Conservation (phyloP, 2,113 vertebrate genomes). For the Tor tambroides region DNA sequence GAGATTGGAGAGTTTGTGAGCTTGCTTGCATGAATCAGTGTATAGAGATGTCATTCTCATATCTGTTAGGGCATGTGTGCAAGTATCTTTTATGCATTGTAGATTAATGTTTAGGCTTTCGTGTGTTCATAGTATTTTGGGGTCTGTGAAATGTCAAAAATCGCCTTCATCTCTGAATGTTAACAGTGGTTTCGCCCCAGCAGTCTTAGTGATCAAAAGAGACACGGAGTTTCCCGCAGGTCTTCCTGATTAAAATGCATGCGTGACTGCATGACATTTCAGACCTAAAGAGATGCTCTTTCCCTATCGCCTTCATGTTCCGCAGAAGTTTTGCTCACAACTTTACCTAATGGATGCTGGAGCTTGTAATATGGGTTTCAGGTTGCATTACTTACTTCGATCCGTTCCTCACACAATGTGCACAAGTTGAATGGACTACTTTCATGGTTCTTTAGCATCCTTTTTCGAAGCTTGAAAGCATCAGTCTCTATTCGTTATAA, state of each 20-base stretch:
- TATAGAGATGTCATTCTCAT: background rate
- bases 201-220: conserved; percentile 22
- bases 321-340: conserved; percentile 3
- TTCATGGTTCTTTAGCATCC: conserved; percentile 1
- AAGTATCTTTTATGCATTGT: background rate
- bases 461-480: background rate
- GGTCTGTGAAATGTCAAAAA: conserved; percentile 32
- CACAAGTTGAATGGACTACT: background rate
- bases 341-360: conserved; percentile 29
- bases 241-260: conserved; percentile 45
- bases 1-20: background rate
- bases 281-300: conserved; percentile 45
- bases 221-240: conserved; percentile 14
- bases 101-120: background rate
- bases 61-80: background rate
- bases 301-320: conserved; percentile 15
- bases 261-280: conserved; percentile 50
- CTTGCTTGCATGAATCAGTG: background rate
- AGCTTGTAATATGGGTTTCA: background rate
- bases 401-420: background rate
- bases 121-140: conserved; percentile 13
- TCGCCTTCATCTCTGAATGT: conserved; percentile 39
- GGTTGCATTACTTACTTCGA: conserved; percentile 7
- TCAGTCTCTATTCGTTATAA: background rate
- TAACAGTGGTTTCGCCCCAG: conserved; percentile 39